Evolutionary conservation across 2,113 vertebrate genomes (phyloP).

Genomic region (Elachura formosa): DNA sequence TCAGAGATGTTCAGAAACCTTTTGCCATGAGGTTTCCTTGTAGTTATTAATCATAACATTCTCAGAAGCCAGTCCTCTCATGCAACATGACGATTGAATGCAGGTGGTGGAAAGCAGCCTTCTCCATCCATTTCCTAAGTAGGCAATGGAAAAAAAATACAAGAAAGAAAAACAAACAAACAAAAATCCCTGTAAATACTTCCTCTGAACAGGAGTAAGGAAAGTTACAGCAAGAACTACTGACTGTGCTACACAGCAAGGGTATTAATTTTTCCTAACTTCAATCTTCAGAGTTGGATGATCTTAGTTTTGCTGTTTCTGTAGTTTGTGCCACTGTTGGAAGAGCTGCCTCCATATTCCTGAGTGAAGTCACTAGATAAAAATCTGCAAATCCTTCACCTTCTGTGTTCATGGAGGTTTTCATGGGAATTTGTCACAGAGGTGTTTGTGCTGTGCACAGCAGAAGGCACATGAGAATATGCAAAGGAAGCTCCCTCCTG

Average conservation of each 20-base stretch:
- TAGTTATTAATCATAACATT: constrained; percentile 2
- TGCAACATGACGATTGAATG: neutral
- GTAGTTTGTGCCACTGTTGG: neutral
- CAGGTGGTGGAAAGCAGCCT: neutral
- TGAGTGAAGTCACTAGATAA: neutral
- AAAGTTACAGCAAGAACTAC: neutral
- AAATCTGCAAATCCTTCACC: neutral
- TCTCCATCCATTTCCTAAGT: neutral
- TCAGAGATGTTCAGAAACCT: neutral
- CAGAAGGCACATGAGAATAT: neutral
- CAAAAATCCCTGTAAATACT: neutral
- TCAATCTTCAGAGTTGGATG: neutral
- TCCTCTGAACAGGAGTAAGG: neutral
- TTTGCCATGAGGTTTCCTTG: neutral
- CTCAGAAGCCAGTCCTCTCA: neutral
- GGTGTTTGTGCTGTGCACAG: neutral
- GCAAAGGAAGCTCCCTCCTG: neutral
- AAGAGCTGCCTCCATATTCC: neutral
- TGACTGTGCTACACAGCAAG: neutral
- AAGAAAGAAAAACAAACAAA: neutral
- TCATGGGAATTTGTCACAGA: neutral
- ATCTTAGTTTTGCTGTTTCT: neutral
- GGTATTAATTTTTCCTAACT: neutral
- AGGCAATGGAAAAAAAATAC: neutral
- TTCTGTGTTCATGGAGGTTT: neutral